Evolutionary conservation across 2,888 invertebrate species (phyloP), one percentile per base, ranked within the genome.

Genomic region (Oegoconia quadripuncta): DNA sequence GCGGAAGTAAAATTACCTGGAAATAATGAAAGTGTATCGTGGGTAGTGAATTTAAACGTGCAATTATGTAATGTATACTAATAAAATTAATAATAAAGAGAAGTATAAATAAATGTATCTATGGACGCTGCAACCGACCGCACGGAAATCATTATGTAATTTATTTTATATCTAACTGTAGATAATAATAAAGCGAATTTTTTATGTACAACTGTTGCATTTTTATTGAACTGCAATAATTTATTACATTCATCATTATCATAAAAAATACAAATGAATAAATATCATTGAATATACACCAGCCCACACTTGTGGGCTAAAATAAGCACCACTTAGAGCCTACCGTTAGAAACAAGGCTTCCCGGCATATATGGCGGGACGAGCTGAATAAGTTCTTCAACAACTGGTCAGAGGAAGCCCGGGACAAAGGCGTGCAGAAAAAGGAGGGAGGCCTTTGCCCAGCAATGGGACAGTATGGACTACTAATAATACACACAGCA

Each of bases 91-190:
- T 29, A 26, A 16, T 17, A 16, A 20, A 34, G 37, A 42, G 41
- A 39, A 40, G 38, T 31, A 39, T 34, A 16, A 40, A 23, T 40
- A 34, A 34, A 31, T 42, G 41, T 41, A 30, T 13, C 32, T 28
- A 1, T 59, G 64, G 69, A 67, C 69, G 70, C 72, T 68, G 74
- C 75, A 65, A 69, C 73, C 68, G 74, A 64, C 35, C 39, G 64
- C 55, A 64, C 59, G 55, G 57, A 64, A 72, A 74, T 63, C 69
- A 75, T 74, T 72, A 74, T 84, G 81, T 87, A 87, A 86, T 86
- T 84, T 86, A 86, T 84, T 86, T 86, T 84, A 87, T 84, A 83
- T 81, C 77, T 84, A 83, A 83, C 73, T 87, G 86, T 87, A 87
- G 87, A 86, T 87, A 82, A 76, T 72, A 86, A 81, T 86, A 86